Base-by-base conservation (phyloP, 2,113 vertebrate species). In the Epinephelus moara region DNA sequence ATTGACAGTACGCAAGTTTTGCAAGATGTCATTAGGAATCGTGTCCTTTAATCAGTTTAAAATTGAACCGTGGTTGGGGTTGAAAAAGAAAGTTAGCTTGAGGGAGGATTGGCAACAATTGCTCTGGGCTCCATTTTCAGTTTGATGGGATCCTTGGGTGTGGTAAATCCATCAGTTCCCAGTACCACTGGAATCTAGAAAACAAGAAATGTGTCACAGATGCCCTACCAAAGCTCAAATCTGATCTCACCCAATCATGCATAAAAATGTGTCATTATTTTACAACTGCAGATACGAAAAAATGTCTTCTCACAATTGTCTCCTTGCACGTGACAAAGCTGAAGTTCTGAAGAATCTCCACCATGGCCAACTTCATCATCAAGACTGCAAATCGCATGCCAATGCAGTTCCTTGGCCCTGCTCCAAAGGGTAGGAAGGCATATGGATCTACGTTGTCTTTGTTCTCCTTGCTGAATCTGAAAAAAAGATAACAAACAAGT, bases 321-420 rank as follows among this genome's bases (percentile, higher is more conserved):
- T 96, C 96, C 80, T 90, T 90, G 92, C 95, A 96, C 10, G 94
- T 82, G 56, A 92, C 83, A 70, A 96, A 92, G 0, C 75, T 95
- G 87, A 94, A 96, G 18, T 91, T 85, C 78, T 96, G 95, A 69
- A 96, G 52, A 40, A 96, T 33, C 67, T 89, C 4, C 1, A 94
- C 86, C 0, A 91, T 0, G 3, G 88, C 90, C 78, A 95, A 45
- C 83, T 96, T 97, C 78, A 96, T 0, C 0, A 81, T 0, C 2
- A 96, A 52, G 5, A 94, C 60, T 23, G 96, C 95, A 82, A 97
- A 96, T 27, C 93, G 90, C 95, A 94, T 96, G 21, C 94, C 95
- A 27, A 96, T 90, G 78, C 96, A 95, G 86, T 96, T 97, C 70
- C 95, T 90, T 62, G 95, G 96, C 17, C 96, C 96, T 18, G 90